Conservation (phyloP, 2,113 vertebrate genomes). For the Paradoxurus hermaphroditus region DNA sequence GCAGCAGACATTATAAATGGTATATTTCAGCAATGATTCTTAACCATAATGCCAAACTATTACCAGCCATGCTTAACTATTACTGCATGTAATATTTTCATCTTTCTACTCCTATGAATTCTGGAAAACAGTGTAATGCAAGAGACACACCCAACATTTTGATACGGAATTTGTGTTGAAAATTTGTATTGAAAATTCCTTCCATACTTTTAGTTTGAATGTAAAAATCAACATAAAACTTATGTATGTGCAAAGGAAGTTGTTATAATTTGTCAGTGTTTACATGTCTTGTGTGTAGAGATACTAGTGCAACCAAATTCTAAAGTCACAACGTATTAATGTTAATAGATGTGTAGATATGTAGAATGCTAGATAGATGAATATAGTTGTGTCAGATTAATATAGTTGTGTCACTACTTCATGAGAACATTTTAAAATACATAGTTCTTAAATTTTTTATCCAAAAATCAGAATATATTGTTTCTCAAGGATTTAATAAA, state of each 20-base stretch:
- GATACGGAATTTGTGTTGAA: neutral
- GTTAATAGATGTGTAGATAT: neutral
- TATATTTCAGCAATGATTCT: slow-evolving; percentile 18
- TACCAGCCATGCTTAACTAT: neutral
- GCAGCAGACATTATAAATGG: neutral
- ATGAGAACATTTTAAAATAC: neutral
- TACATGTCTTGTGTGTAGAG: neutral
- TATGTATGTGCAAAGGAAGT: neutral
- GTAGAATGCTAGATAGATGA: neutral
- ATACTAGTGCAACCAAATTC: neutral
- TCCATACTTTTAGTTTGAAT: neutral
- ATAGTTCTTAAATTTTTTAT: neutral
- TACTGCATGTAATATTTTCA: neutral
- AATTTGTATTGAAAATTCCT: neutral
- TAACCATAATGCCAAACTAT: slow-evolving; percentile 41
- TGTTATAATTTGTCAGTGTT: neutral
- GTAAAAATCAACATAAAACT: neutral
- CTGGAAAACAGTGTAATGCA: neutral
- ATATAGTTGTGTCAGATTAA: neutral
- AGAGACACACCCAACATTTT: neutral
- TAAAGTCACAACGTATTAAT: neutral
- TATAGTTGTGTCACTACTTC: neutral
- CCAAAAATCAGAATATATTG: neutral
- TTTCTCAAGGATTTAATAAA: slow-evolving; percentile 14
- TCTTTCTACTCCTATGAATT: slow-evolving; percentile 23